Conservation (phyloP, 2,797 vertebrate genomes). For the Anguilla marmorata region DNA sequence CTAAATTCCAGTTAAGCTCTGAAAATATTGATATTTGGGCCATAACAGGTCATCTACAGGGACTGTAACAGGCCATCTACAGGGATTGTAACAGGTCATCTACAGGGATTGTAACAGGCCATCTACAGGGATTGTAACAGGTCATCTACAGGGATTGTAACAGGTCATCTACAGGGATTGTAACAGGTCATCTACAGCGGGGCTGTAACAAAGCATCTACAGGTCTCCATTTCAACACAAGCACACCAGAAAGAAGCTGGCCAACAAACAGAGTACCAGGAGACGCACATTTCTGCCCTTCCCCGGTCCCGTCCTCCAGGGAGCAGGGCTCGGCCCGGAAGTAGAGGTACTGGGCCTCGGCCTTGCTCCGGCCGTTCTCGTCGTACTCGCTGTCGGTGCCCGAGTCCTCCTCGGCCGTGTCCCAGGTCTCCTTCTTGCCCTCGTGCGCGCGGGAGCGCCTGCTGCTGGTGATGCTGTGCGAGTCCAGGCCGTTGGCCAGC, state of each 20-base stretch:
- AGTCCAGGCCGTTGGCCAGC: constrained; percentile 93
- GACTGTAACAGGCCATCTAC: too few relatives aligned
- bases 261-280: not conserved
- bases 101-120: too few relatives aligned
- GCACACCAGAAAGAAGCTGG: not conserved
- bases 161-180: too few relatives aligned
- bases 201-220: not conserved
- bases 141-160: too few relatives aligned
- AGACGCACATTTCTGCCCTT: constrained; percentile 87
- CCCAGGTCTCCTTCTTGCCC: constrained; percentile 98
- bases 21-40: too few relatives aligned
- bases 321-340: constrained; percentile 86
- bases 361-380: constrained; percentile 91
- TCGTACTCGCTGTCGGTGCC: constrained; percentile 98
- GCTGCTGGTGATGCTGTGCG: constrained; percentile 97
- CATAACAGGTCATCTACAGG: too few relatives aligned
- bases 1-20: not conserved
- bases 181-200: too few relatives aligned
- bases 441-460: constrained; percentile 95
- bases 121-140: too few relatives aligned
- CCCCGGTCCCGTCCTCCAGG: constrained; percentile 78
- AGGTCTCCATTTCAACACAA: not conserved
- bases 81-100: too few relatives aligned
- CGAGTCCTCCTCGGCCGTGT: constrained; percentile 97
- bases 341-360: constrained; percentile 85